Evolutionary conservation across 2,113 vertebrate genomes (phyloP), one percentile per base, ranked within the genome.

Genomic region (Toxotes jaculatrix): DNA sequence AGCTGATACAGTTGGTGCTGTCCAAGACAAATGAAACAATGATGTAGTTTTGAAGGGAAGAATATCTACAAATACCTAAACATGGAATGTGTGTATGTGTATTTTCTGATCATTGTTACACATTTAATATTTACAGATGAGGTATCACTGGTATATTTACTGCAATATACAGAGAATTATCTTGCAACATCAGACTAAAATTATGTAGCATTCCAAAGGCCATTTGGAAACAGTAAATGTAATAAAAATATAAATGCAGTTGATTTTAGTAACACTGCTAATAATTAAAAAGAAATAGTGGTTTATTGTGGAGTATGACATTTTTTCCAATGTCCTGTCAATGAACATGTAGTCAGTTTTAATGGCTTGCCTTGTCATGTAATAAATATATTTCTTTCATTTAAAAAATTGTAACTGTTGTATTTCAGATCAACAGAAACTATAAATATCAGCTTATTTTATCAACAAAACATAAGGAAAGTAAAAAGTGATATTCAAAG

Each of bases 381-480:
- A 92, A 94, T 94, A 94, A 93, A 92, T 91, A 92, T 64, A 23
- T 84, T 88, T 80, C 9, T 84, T 60, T 80, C n/a, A 85, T 77
- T 75, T 80, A 83, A 78, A 72, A 87, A 79, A 66, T 19, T 64
- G 62, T 63, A 77, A 78, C 80, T 85, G 74, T 85, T 82, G 82
- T 21, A 68, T 82, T 84, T 80, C 55, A 85, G 79, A 63, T 80
- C 70, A 82, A 89, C 80, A 91, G 53, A 82, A 87, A 82, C 55
- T 79, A 91, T 92, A 93, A 93, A 92, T 92, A 91, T 87, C 72
- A 92, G 53, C 79, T 93, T 90, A 86, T 91, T 73, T 66, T 73
- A 77, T 69, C 38, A 77, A 84, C 69, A 89, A 79, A 85, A 83
- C 74, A 66, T 76, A 74, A 61, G 77, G 32, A 23, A 75, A 42